These are phyloP conservation scores for Agrilus cyanescens DNA, from an alignment of 2,888 invertebrate species.

Conservation along the genomic window DNA sequence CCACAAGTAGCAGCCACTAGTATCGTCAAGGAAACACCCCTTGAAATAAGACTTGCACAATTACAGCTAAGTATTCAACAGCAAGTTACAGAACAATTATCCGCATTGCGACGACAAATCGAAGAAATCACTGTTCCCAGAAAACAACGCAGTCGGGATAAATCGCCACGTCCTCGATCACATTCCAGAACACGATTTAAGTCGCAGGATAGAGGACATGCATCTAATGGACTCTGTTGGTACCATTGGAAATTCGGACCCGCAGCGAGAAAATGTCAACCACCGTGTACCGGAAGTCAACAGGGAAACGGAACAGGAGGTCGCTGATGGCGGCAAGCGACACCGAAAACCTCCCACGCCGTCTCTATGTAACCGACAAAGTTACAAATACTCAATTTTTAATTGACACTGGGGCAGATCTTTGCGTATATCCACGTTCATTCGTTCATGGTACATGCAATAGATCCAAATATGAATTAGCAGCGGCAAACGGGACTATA, in stretches of 20 bases:
- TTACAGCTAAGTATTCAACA: too few relatives aligned
- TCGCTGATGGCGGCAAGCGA: background rate
- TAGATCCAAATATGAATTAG: background rate
- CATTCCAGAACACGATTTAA: too few relatives aligned
- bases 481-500: conserved; percentile 5
- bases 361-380: conserved; percentile 8
- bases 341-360: conserved; percentile 4
- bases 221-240: conserved; percentile 7
- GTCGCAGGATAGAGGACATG: too few relatives aligned
- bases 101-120: too few relatives aligned
- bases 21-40: too few relatives aligned
- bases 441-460: background rate
- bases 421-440: conserved; percentile 9
- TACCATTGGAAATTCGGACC: conserved; percentile 11
- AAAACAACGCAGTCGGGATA: too few relatives aligned
- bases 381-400: conserved; percentile 5
- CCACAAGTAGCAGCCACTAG: too few relatives aligned
- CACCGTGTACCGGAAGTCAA: conserved; percentile 5
- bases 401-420: conserved; percentile 10
- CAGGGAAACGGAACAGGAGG: conserved; percentile 10
- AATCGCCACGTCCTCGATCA: too few relatives aligned
- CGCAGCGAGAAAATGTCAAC: conserved; percentile 6
- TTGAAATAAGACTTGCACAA: too few relatives aligned
- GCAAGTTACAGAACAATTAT: too few relatives aligned
- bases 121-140: too few relatives aligned